Percentiles rank a stretch among this genome's conserved stretches.
Evolutionary conservation across 2,113 vertebrate species (phyloP).

Genomic region (Australoheros scitulus): DNA sequence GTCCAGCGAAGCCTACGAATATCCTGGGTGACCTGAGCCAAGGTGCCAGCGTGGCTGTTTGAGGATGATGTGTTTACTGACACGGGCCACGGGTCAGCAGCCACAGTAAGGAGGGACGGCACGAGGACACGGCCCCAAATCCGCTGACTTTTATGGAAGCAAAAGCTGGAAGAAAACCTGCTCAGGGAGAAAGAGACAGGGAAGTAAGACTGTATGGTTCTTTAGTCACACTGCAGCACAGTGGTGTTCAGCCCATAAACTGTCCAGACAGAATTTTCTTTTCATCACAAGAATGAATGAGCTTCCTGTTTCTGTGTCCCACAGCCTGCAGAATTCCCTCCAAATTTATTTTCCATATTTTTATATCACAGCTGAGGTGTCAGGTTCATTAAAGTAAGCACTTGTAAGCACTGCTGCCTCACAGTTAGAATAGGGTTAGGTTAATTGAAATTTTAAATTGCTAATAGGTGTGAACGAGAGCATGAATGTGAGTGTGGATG

Average conservation of each 20-base stretch:
- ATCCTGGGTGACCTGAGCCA: neutral
- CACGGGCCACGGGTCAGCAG: neutral
- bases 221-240: neutral
- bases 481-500: too few species aligned
- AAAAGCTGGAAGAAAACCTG: neutral
- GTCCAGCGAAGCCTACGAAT: neutral
- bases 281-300: too few species aligned
- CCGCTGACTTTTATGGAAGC: neutral
- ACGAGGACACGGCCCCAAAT: neutral
- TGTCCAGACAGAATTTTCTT: neutral
- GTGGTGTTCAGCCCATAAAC: neutral
- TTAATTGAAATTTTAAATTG: too few species aligned
- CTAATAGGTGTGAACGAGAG: too few species aligned
- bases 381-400: too few species aligned
- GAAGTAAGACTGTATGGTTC: neutral
- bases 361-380: too few species aligned
- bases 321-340: too few species aligned
- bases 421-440: too few species aligned
- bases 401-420: too few species aligned
- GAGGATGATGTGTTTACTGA: constrained; percentile 53
- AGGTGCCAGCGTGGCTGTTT: constrained; percentile 23
- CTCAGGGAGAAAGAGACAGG: neutral
- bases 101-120: neutral
- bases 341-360: too few species aligned
- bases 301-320: neutral